A percentile compares a stretch with the other conserved stretches of the same genome.
phyloP scores from a whole-genome alignment of 2,797 vertebrate genomes.

The Knipowitschia caucasica region DNA sequence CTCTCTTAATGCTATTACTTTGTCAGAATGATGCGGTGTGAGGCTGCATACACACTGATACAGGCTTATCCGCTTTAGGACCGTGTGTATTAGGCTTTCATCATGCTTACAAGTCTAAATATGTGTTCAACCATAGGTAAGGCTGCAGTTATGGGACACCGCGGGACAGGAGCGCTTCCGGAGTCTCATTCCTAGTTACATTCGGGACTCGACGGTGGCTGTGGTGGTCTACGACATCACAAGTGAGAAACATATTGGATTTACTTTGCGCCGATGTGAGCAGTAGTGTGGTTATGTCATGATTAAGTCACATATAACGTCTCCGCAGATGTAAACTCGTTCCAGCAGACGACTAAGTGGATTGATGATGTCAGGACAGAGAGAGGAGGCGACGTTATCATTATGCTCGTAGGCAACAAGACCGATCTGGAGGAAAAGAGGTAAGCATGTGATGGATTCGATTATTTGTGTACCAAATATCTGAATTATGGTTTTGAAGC shows the following conservation, averaged over 20 bases:
- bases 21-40: conserved; percentile 41
- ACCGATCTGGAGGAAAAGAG: conserved; percentile 92
- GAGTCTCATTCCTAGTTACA: conserved; percentile 93
- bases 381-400: conserved; percentile 92
- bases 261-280: background rate
- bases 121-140: conserved; percentile 74
- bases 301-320: background rate
- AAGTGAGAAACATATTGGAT: conserved; percentile 77
- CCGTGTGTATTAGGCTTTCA: conserved; percentile 21
- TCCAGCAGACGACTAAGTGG: conserved; percentile 94
- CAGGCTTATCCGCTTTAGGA: conserved; percentile 37
- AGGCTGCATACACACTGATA: conserved; percentile 45
- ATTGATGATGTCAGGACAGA: conserved; percentile 93
- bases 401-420: conserved; percentile 94
- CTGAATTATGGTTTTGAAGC: too few species aligned
- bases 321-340: conserved; percentile 87
- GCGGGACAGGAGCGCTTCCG: conserved; percentile 92
- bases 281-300: background rate
- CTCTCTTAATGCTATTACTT: conserved; percentile 52
- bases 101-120: conserved; percentile 16
- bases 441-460: conserved; percentile 61
- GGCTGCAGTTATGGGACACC: conserved; percentile 93
- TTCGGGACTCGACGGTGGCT: conserved; percentile 91
- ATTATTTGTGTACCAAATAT: too few species aligned
- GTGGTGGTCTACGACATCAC: conserved; percentile 94